Conservation (phyloP, 2,797 vertebrate species). For the Leptoclinus maculatus region DNA sequence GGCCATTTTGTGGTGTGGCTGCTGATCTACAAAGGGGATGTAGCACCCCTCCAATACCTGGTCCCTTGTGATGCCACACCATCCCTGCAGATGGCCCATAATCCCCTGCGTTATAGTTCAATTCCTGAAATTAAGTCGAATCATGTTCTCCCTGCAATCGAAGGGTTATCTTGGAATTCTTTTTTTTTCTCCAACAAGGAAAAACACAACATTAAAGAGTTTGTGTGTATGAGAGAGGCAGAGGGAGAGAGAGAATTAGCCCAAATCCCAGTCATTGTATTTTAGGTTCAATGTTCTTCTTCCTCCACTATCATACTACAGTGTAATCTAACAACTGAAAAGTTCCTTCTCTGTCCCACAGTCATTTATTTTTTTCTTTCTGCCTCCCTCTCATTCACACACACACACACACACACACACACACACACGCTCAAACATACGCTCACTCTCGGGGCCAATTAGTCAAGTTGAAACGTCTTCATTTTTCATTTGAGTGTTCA, state of each 20-base stretch:
- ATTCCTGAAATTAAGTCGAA: no score
- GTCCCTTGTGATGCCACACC: no score
- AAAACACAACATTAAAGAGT: not conserved
- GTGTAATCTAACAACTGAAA: slow-evolving; percentile 14
- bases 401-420: slow-evolving; percentile 12
- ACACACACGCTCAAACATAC: slow-evolving; percentile 47
- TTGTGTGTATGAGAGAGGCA: not conserved
- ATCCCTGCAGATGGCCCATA: no score
- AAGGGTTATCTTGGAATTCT: not conserved
- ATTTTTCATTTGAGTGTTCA: slow-evolving; percentile 91
- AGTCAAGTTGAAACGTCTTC: slow-evolving; percentile 90
- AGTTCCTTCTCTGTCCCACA: slow-evolving; percentile 28
- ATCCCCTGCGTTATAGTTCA: no score
- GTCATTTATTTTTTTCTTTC: not conserved
- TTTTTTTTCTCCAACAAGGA: not conserved
- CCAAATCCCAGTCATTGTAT: not conserved
- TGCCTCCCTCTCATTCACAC: slow-evolving; percentile 2
- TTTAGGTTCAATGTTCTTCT: not conserved
- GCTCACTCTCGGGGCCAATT: slow-evolving; percentile 86
- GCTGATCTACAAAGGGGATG: no score
- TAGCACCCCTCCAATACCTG: no score
- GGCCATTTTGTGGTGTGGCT: no score
- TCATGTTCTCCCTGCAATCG: no score
- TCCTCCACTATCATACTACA: not conserved
- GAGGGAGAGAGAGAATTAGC: not conserved